Base-by-base conservation (phyloP, 2,797 vertebrate species). In the Pyrocephalus nanus region DNA sequence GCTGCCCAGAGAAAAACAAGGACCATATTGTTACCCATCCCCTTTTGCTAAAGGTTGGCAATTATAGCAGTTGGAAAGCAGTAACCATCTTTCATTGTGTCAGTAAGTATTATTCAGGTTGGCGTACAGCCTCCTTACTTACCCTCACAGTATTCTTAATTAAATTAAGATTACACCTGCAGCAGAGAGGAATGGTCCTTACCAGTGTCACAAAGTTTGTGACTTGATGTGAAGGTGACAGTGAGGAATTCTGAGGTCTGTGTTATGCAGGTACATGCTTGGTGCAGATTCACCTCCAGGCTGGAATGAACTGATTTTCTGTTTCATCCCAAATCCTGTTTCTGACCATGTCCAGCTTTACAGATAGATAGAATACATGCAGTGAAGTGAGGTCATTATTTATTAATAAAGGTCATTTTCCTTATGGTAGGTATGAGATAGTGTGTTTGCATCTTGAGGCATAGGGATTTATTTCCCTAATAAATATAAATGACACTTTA, bases 11-110 rank as follows among this genome's bases (percentile, higher is more conserved):
- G 84, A 60, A 93, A 89, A 96, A 74, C 61, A 85, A 90, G 57
- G 79, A 61, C 50, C 86, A 90, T 88, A 80, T 88, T 94, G 90
- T 73, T 93, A 91, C 51, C 50, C 83, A 65, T 92, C 62, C 89
- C 32, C 57, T 76, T 61, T 93, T 81, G 75, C 18, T 93, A 81
- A 93, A 94, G 64, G 50, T 92, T 97, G 94, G 83, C 71, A 96
- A 93, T 95, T 93, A 95, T 1, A 94, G 69, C 7, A 3, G 43
- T 66, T 66, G 88, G 65, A 88, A 80, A 80, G 29, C 8, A 4
- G 48, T 84, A 93, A 71, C 61, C 75, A 75, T 94, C 84, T 90
- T 89, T 92, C 92, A 90, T 87, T 94, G n/a, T 96, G 90, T 72
- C 93, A 64, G 40, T 48, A 75, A 86, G 57, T 88, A 69, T 94